These are phyloP conservation scores for Formica aserva DNA, from an alignment of 2,888 invertebrate species.

Conservation along the genomic window DNA sequence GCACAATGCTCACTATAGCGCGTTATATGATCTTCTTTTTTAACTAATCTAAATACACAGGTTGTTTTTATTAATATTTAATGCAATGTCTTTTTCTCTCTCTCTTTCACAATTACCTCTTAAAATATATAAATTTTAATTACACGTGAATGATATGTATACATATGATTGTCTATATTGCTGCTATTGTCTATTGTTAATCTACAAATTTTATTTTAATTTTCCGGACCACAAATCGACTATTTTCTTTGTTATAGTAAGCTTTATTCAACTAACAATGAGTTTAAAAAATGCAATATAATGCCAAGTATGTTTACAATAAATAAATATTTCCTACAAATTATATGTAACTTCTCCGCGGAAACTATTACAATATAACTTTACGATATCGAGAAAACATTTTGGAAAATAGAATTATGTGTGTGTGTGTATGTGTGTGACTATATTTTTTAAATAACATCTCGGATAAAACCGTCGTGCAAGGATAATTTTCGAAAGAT, in stretches of 20 bases:
- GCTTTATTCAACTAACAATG: not conserved
- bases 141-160: not conserved
- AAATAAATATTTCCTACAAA: not conserved
- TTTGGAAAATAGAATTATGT: not conserved
- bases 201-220: not conserved
- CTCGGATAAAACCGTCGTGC: not conserved
- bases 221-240: not conserved
- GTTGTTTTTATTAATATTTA: not conserved
- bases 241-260: not conserved
- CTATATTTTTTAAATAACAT: not conserved
- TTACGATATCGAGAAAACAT: not conserved
- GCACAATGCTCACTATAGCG: not conserved
- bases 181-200: not conserved
- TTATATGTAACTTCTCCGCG: not conserved
- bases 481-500: not conserved
- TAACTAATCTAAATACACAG: not conserved
- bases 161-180: not conserved
- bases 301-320: not conserved
- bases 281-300: conserved; percentile 3
- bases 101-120: not conserved
- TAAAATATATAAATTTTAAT: not conserved
- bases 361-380: not conserved
- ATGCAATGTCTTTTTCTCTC: not conserved
- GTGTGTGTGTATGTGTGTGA: not conserved
- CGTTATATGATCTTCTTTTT: not conserved